Conservation (phyloP, 2,888 invertebrate genomes). For the Stenodera caucasica region DNA sequence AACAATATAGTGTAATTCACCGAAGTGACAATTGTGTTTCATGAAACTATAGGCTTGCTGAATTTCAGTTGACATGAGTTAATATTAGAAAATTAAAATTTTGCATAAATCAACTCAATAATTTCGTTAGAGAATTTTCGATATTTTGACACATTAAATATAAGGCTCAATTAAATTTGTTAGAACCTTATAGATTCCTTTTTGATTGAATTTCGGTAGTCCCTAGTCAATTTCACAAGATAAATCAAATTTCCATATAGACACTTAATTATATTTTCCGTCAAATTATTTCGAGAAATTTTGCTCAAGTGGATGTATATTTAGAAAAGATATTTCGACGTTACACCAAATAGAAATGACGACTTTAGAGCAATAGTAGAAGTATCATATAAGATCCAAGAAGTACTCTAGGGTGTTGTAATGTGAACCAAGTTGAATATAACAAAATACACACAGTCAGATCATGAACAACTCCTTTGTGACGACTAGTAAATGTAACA, state of each 20-base stretch:
- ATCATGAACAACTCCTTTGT: conserved; percentile 30
- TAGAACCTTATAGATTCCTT: neutral
- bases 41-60: neutral
- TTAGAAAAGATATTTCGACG: neutral
- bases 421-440: conserved; percentile 24
- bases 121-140: no score
- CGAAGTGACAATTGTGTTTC: neutral
- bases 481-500: conserved; percentile 15
- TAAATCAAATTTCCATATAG: neutral
- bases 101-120: neutral
- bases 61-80: neutral
- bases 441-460: conserved; percentile 31
- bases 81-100: neutral
- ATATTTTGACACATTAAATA: neutral
- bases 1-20: neutral
- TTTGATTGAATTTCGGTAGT: neutral
- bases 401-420: conserved; percentile 35
- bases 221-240: neutral
- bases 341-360: conserved; percentile 12
- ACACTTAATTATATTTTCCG: no score
- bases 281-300: no score
- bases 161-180: neutral
- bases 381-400: conserved; percentile 31
- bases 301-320: no score
- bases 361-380: conserved; percentile 20